Conservation (phyloP, 2,888 invertebrate genomes). For the Pristionchus maxplancki region DNA sequence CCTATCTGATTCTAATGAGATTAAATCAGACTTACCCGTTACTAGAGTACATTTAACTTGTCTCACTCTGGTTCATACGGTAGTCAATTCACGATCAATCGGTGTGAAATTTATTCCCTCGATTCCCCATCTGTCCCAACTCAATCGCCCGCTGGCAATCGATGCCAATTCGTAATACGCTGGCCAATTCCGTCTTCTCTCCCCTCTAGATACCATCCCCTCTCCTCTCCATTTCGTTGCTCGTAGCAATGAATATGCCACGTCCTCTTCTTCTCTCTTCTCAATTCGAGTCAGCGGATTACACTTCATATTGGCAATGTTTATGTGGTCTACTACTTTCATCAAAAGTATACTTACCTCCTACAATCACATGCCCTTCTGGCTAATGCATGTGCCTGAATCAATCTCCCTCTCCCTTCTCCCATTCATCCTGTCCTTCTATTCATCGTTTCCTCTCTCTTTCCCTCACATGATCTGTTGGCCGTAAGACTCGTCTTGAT, state of each 20-base stretch:
- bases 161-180: not conserved
- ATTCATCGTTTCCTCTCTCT: not conserved
- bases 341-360: too few relatives aligned
- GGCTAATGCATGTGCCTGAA: not conserved
- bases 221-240: not conserved
- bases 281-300: not conserved
- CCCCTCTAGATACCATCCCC: not conserved
- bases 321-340: not conserved
- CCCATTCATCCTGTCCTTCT: not conserved
- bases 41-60: too few relatives aligned
- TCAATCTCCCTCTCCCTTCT: not conserved
- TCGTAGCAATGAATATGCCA: constrained; percentile 15
- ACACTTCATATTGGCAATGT: not conserved
- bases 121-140: too few relatives aligned
- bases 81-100: too few relatives aligned
- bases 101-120: too few relatives aligned
- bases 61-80: too few relatives aligned
- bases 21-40: too few relatives aligned
- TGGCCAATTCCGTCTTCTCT: not conserved
- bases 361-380: not conserved
- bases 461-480: not conserved
- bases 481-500: not conserved
- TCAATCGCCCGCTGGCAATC: not conserved
- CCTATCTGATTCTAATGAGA: too few relatives aligned
- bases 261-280: not conserved